Base-by-base conservation (phyloP, 2,113 vertebrate genomes). In the Aptenodytes patagonicus region DNA sequence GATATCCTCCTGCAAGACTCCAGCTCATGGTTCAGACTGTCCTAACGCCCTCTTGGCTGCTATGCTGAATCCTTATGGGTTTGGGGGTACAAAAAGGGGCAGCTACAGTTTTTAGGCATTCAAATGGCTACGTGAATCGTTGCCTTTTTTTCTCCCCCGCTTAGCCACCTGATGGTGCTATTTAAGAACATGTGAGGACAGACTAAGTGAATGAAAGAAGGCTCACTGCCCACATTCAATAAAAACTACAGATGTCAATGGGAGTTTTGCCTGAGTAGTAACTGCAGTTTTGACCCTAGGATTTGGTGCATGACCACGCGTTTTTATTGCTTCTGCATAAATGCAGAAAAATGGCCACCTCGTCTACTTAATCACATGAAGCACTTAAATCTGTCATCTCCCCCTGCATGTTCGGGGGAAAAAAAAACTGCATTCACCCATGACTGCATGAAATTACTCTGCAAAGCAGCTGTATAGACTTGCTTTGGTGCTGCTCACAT, bases 241-340 rank as follows among this genome's bases (percentile, higher is more conserved):
- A 75, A 85, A 92, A 93, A 4, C 26, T 85, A 54, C 32, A 83
- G 83, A 72, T 46, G 66, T 60, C 62, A 57, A 58, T 0, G 13
- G 40, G 65, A 93, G 61, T 85, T 91, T 87, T 95, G 49, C 80
- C 29, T 62, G 61, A 61, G 87, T 38, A 61, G 70, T 54, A 92
- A 94, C 69, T 87, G 77, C 70, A 70, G 25, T n/a, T 95, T 96
- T 94, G 93, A 89, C 87, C 93, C 81, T 62, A 83, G 52, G 78
- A 95, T 77, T 91, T 91, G 91, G 66, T 95, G 42, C 87, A 69
- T 77, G 91, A 88, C 84, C 82, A 86, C 11, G 9, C 17, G 7
- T 91, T 97, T 94, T 94, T 95, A 96, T 94, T 86, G 85, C 58
- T 96, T 88, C 75, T 93, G 75, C 62, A 87, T 93, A 95, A 96